Evolutionary conservation across 2,797 vertebrate genomes (phyloP).

Genomic region (Neomorphus geoffroyi): DNA sequence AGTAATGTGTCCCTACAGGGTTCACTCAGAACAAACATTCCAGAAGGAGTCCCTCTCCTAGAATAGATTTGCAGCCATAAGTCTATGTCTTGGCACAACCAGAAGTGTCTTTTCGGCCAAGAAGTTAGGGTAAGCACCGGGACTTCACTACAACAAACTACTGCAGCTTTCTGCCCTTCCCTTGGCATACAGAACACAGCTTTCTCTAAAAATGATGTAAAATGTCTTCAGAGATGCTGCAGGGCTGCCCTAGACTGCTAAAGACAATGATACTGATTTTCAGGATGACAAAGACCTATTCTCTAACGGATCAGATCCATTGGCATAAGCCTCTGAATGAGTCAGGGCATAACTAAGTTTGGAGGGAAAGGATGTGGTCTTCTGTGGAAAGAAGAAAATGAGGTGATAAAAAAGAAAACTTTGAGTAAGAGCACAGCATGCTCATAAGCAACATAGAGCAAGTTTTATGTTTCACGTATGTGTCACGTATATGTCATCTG

Average conservation of each 20-base stretch:
- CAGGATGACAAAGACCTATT: not conserved
- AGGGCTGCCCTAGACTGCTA: not conserved
- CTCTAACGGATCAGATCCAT: not conserved
- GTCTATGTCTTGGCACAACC: not conserved
- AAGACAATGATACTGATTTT: not conserved
- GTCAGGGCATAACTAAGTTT: not conserved
- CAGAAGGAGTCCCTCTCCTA: not conserved
- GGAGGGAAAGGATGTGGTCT: not conserved
- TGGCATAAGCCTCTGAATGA: not conserved
- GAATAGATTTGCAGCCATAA: not conserved
- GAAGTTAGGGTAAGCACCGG: not conserved
- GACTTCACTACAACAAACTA: not conserved
- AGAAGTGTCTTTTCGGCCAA: not conserved
- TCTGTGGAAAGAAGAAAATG: not conserved
- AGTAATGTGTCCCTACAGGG: not conserved
- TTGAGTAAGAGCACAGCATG: not conserved
- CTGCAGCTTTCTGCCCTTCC: not conserved
- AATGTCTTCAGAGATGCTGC: not conserved
- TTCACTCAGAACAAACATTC: not conserved
- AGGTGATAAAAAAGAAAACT: not conserved
- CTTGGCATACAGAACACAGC: not conserved
- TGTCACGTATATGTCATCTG: fast-evolving
- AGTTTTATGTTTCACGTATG: no score
- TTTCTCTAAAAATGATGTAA: not conserved
- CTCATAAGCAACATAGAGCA: not conserved